These are phyloP conservation scores for Galaxea fascicularis DNA, from an alignment of 92 coral and sea anemone species.

Conservation along the genomic window DNA sequence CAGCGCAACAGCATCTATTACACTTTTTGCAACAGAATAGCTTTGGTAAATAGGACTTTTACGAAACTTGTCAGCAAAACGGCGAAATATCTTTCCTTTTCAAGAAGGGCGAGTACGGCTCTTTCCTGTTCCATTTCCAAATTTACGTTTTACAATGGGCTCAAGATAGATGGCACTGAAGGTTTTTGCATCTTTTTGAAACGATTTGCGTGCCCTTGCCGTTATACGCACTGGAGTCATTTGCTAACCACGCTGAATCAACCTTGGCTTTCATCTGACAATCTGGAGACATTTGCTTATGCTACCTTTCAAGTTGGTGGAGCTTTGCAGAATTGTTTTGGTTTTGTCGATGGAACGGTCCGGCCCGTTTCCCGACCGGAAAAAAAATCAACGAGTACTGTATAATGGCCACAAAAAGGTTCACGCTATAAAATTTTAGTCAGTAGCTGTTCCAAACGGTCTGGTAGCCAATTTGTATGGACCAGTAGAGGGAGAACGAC, in stretches of 20 bases:
- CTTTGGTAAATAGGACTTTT: no score
- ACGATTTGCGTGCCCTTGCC: not conserved
- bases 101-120: no score
- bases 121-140: no score
- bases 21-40: no score
- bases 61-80: no score
- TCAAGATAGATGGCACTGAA: not conserved
- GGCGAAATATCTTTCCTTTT: no score
- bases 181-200: constrained; percentile 2
- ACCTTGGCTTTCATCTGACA: constrained; percentile 25
- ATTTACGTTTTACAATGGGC: not conserved
- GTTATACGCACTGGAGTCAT: no score
- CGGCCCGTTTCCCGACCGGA: constrained; percentile 39
- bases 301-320: constrained; percentile 34
- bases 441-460: constrained; percentile 35
- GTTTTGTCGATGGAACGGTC: no score
- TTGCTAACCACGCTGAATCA: no score
- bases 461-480: constrained; percentile 42
- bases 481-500: constrained; percentile 50
- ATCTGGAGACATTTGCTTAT: constrained; percentile 37
- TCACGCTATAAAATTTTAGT: constrained; percentile 5
- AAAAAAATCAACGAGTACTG: not conserved
- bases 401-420: constrained; percentile 44
- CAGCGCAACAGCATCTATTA: no score
- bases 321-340: constrained; percentile 25